These are phyloP conservation scores for Willisornis vidua DNA, from an alignment of 2,113 vertebrate genomes.

Conservation along the genomic window DNA sequence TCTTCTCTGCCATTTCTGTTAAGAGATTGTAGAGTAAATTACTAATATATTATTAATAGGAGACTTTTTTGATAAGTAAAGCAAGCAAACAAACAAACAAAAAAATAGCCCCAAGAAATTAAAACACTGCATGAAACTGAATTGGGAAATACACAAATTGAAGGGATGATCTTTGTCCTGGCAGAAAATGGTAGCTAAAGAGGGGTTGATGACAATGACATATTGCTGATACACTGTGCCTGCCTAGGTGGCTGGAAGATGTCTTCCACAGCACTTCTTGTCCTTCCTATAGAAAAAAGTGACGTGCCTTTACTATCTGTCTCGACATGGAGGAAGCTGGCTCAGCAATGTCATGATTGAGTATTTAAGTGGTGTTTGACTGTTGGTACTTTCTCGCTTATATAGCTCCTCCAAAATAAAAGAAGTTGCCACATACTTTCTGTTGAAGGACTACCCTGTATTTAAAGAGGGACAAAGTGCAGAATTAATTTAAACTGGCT, in stretches of 20 bases:
- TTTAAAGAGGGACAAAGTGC: not conserved
- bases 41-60: constrained; percentile 52
- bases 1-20: not conserved
- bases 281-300: not conserved
- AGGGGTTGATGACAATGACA: not conserved
- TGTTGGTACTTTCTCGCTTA: not conserved
- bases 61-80: not conserved
- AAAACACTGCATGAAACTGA: not conserved
- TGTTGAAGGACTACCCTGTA: not conserved
- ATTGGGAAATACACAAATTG: constrained; percentile 7
- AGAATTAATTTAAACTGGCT: not conserved
- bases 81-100: not conserved
- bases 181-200: not conserved
- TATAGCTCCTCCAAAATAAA: not conserved
- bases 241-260: not conserved
- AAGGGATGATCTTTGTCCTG: not conserved
- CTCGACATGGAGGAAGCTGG: not conserved
- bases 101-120: not conserved
- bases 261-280: not conserved
- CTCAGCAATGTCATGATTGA: not conserved
- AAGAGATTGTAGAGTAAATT: constrained; percentile 5
- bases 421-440: not conserved
- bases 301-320: not conserved
- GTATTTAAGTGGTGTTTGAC: not conserved
- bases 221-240: not conserved